A percentile compares a stretch with the other conserved stretches of the same genome.
phyloP scores from a whole-genome alignment of 2,113 vertebrate species.

The Cichladusa arquata region DNA sequence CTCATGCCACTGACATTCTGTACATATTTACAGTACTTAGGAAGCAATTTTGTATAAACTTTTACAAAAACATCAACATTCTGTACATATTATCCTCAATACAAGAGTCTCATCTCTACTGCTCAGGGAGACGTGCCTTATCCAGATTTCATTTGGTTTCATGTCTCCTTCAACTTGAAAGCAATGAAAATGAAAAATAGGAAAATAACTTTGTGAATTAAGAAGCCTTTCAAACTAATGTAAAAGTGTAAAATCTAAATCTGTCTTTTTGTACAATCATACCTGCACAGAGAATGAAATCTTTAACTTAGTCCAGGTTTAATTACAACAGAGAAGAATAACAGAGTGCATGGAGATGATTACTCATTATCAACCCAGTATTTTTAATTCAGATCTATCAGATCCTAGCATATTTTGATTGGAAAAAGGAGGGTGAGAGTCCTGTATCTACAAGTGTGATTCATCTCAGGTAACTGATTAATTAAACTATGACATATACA shows the following conservation, averaged over 20 bases:
- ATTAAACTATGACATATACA: slow-evolving; percentile 41
- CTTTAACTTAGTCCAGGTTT: slow-evolving; percentile 41
- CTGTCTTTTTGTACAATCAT: neutral
- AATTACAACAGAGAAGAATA: slow-evolving; percentile 19
- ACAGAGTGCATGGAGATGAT: neutral
- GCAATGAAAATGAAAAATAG: slow-evolving; percentile 4
- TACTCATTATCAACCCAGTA: neutral
- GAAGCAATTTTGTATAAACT: slow-evolving; percentile 8
- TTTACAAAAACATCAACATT: slow-evolving; percentile 4
- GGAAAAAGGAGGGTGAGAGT: slow-evolving; percentile 14
- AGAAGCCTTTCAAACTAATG: neutral
- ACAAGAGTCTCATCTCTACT: neutral
- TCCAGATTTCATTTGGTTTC: neutral
- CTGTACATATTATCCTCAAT: neutral
- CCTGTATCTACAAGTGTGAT: slow-evolving; percentile 7
- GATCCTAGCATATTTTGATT: neutral
- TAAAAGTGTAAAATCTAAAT: neutral
- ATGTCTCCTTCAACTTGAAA: neutral
- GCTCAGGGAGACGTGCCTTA: neutral
- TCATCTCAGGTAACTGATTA: slow-evolving; percentile 9
- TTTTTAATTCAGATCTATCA: slow-evolving; percentile 21
- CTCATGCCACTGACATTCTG: neutral
- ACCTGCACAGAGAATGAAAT: slow-evolving; percentile 3
- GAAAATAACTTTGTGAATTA: neutral
- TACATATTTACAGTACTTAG: slow-evolving; percentile 17